Evolutionary conservation across 2,113 vertebrate genomes (phyloP).

Genomic region (Myrmophylax atrothorax): DNA sequence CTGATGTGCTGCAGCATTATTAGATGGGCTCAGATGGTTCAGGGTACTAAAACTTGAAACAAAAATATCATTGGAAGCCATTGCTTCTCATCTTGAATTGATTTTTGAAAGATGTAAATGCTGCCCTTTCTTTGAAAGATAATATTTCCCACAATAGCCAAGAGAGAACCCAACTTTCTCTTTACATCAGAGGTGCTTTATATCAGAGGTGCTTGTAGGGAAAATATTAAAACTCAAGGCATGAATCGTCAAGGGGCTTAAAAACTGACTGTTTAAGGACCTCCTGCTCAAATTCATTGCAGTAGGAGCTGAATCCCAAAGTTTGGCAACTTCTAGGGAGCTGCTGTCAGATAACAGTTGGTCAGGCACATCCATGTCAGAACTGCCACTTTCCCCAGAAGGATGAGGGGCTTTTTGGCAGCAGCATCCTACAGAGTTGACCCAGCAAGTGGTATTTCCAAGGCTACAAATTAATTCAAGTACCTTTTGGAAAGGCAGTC

Average conservation of each 20-base stretch:
- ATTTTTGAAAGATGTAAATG: background rate
- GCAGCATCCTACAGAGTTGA: background rate
- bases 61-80: background rate
- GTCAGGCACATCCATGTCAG: background rate
- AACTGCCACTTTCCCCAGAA: background rate
- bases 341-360: background rate
- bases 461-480: background rate
- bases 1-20: background rate
- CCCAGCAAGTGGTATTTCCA: background rate
- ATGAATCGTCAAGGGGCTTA: background rate
- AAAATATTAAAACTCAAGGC: background rate
- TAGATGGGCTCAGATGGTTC: background rate
- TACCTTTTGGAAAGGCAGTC: background rate
- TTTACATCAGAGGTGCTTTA: background rate
- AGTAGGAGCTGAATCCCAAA: background rate
- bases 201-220: background rate
- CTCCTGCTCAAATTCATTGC: background rate
- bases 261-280: background rate
- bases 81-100: background rate
- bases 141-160: background rate
- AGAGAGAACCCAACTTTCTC: background rate
- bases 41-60: background rate
- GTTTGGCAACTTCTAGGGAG: background rate
- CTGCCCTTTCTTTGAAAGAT: slow-evolving; percentile 8
- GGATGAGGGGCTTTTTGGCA: background rate